Base-by-base conservation (phyloP, 2,797 vertebrate species). In the Sebastes diploproa region DNA sequence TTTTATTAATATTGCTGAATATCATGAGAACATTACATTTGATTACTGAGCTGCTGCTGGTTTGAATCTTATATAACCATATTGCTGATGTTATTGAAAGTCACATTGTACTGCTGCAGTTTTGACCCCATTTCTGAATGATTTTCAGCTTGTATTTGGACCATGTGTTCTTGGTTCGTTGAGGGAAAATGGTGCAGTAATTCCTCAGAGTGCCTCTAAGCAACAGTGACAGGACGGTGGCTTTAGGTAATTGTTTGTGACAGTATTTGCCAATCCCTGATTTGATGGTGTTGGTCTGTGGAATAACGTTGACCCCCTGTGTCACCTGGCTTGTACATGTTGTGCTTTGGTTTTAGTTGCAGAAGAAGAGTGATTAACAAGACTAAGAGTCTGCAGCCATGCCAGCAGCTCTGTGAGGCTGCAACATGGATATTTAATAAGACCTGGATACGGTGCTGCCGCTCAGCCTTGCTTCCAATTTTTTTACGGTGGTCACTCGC, bases 221-320 rank as follows among this genome's bases (percentile, higher is more conserved):
- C 66, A 85, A 78, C 79, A 79, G 18, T 32, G 75, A 84, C 83
- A 82, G 72, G 63, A 77, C 50, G 20, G 70, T 85, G 77, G 77
- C 81, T 93, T 88, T 81, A 77, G 88, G 65, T 88, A 90, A 91
- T 85, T 85, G 81, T 89, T 66, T 71, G 64, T 79, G 86, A 83
- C 80, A 60, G 76, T 90, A 66, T 80, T 87, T 77, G n/a, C 77
- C 81, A 78, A 82, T 83, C 82, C 67, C 68, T 58, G 77, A 78
- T 84, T 70, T 87, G 87, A 88, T 82, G 78, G 42, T 50, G 60
- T 54, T 64, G 75, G 32, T 86, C 66, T 75, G 83, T 77, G 72
- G 60, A 76, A 79, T 78, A 70, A 63, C n/a, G 38, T 42, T 70
- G 64, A 82, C 22, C 60, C 18, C 32, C 16, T 59, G 54, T 38